Percentiles rank a stretch among this genome's conserved stretches.
phyloP scores from a whole-genome alignment of 2,113 vertebrate genomes.

The Dryoscopus gambensis region DNA sequence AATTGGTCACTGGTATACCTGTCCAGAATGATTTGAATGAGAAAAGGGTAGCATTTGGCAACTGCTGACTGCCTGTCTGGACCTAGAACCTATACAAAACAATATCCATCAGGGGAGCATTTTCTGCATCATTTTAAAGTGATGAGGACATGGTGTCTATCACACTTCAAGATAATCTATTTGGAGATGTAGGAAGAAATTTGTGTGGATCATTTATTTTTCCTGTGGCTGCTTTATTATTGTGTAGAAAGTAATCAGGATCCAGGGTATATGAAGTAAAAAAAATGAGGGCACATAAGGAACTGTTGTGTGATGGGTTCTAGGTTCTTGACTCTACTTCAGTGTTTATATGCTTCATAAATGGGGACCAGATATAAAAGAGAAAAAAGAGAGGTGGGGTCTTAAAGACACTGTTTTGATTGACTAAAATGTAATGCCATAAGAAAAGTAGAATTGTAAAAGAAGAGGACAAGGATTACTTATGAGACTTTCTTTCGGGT shows the following conservation, averaged over 20 bases:
- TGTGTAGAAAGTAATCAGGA: not conserved
- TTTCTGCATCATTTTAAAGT: not conserved
- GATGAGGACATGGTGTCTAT: not conserved
- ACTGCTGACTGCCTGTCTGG: not conserved
- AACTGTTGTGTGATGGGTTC: not conserved
- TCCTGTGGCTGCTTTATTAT: not conserved
- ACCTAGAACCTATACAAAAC: not conserved
- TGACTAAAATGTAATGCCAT: not conserved
- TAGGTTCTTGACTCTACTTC: rapidly evolving
- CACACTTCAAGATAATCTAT: not conserved
- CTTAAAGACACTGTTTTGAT: not conserved
- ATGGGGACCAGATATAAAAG: not conserved
- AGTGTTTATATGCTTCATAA: not conserved
- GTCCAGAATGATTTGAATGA: not conserved
- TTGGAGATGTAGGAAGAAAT: not conserved
- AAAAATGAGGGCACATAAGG: not conserved
- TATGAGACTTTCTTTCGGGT: not conserved
- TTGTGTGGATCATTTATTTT: not conserved
- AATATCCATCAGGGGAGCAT: not conserved
- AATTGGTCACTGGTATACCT: not conserved
- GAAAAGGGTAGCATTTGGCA: not conserved
- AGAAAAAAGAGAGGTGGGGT: not conserved
- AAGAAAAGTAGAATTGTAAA: not conserved
- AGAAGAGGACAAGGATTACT: not conserved
- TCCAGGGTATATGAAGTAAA: not conserved